Evolutionary conservation across 2,797 vertebrate genomes (phyloP).

Genomic region (Neomorphus geoffroyi): DNA sequence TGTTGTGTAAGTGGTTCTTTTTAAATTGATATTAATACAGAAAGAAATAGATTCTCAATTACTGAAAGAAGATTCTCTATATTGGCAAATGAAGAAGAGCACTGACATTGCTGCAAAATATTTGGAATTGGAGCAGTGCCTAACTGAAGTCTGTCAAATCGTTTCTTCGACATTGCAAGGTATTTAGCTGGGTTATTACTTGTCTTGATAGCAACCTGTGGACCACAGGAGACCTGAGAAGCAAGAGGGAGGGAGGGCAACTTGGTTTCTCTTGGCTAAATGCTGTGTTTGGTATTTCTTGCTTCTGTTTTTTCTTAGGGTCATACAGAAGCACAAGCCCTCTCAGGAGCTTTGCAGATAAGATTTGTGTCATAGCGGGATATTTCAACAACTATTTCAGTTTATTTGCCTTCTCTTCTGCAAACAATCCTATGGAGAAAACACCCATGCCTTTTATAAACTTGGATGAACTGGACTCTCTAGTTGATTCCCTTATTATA

Average conservation of each 20-base stretch:
- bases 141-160: slow-evolving; percentile 76
- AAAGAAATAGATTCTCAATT: slow-evolving; percentile 59
- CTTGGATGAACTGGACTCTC: slow-evolving; percentile 74
- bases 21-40: slow-evolving; percentile 64
- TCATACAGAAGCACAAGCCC: neutral
- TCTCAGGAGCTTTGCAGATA: slow-evolving; percentile 54
- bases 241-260: neutral
- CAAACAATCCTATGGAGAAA: neutral
- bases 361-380: slow-evolving; percentile 73
- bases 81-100: slow-evolving; percentile 68
- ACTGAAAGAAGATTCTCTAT: slow-evolving; percentile 34
- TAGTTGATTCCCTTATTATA: slow-evolving; percentile 77
- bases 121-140: slow-evolving; percentile 81
- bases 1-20: neutral
- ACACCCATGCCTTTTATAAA: neutral
- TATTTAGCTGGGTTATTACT: slow-evolving; percentile 31
- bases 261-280: neutral
- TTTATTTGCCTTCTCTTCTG: slow-evolving; percentile 10
- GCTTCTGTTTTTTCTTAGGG: slow-evolving; percentile 54
- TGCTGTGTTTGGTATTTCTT: neutral
- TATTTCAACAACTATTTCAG: slow-evolving; percentile 71
- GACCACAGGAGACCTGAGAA: neutral
- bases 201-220: neutral
- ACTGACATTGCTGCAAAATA: slow-evolving; percentile 72
- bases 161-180: slow-evolving; percentile 80